Percentiles rank a stretch among this genome's conserved stretches.
phyloP scores from a whole-genome alignment of 2,113 vertebrate genomes.

The Tyrannus savana region DNA sequence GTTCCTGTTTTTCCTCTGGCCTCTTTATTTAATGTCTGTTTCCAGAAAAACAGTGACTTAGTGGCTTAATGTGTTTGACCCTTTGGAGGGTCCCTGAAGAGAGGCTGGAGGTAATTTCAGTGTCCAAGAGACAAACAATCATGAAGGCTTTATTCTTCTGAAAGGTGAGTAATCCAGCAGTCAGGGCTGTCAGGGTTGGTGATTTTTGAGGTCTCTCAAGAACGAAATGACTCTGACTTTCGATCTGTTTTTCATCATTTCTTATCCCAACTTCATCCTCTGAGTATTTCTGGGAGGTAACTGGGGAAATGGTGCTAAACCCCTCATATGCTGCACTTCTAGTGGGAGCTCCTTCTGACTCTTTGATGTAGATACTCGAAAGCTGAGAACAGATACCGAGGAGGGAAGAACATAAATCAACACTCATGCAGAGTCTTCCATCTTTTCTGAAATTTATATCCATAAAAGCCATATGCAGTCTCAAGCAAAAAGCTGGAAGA shows the following conservation, averaged over 20 bases:
- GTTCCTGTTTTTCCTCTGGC: not conserved
- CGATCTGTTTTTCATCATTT: not conserved
- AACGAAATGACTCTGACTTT: not conserved
- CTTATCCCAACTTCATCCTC: not conserved
- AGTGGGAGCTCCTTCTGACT: not conserved
- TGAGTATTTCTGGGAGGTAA: not conserved
- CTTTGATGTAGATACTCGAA: not conserved
- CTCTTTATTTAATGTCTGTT: not conserved
- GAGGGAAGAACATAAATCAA: not conserved
- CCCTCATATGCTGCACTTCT: not conserved
- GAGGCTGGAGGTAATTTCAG: not conserved
- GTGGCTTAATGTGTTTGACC: not conserved
- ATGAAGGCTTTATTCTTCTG: not conserved
- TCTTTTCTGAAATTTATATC: not conserved
- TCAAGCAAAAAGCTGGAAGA: not conserved
- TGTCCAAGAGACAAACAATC: not conserved
- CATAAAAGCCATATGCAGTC: not conserved
- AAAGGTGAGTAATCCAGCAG: not conserved
- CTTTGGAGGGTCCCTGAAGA: not conserved
- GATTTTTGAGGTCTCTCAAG: not conserved
- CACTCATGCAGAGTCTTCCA: not conserved
- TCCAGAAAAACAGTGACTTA: not conserved
- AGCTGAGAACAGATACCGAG: not conserved
- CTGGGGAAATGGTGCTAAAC: not conserved
- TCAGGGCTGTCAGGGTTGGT: not conserved